phyloP scores from a whole-genome alignment of 2,888 invertebrate species.

The Mesorhabditis spiculigera region DNA sequence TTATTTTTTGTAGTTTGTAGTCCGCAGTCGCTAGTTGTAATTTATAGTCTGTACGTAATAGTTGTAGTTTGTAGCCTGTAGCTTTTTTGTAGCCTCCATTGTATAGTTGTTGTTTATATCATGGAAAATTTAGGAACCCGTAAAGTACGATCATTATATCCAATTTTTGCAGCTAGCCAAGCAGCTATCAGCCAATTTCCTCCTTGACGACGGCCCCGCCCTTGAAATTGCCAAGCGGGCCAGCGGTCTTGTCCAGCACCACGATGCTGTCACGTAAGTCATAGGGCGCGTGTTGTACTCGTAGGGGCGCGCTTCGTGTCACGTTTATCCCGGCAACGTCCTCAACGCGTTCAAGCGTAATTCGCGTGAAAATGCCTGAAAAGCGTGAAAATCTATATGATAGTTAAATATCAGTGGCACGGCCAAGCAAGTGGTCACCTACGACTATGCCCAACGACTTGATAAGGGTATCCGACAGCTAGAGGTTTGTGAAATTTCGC shows the following conservation, averaged over 20 bases:
- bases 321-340: no score
- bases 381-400: not conserved
- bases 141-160: no score
- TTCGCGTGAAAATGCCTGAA: no score
- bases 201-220: slow-evolving; percentile 28
- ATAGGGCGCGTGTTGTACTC: not conserved
- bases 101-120: no score
- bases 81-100: no score
- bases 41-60: no score
- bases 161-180: slow-evolving; percentile 50
- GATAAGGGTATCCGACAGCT: slow-evolving; percentile 66
- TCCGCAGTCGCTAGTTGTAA: no score
- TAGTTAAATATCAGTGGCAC: slow-evolving; percentile 52
- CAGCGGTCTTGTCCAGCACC: slow-evolving; percentile 72
- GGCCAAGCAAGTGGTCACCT: slow-evolving; percentile 69
- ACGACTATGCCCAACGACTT: slow-evolving; percentile 79
- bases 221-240: slow-evolving; percentile 52
- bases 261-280: slow-evolving; percentile 76
- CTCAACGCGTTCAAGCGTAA: no score
- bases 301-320: not conserved
- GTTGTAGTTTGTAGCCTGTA: no score
- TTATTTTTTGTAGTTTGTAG: no score
- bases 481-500: slow-evolving; percentile 13
- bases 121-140: no score
- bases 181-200: slow-evolving; percentile 57